phyloP scores from a whole-genome alignment of 2,797 vertebrate species.

The Kryptolebias ocellatus region DNA sequence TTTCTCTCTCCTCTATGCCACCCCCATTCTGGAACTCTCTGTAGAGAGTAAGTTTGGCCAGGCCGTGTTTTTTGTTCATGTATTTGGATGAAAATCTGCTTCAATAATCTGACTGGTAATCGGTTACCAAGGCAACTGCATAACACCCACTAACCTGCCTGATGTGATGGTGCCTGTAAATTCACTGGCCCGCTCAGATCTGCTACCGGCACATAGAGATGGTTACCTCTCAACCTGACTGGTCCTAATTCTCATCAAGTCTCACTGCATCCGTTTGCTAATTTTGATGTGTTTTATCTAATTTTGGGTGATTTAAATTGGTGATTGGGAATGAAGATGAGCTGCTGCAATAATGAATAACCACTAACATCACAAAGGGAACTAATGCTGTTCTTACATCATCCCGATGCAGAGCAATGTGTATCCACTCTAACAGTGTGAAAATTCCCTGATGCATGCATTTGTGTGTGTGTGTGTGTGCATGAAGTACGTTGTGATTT shows the following conservation, averaged over 20 bases:
- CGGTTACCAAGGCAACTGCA: slow-evolving; percentile 25
- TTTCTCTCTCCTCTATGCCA: slow-evolving; percentile 89
- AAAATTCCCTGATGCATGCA: slow-evolving; percentile 21
- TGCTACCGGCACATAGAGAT: slow-evolving; percentile 33
- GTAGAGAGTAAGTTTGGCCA: slow-evolving; percentile 98
- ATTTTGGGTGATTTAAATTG: slow-evolving; percentile 30
- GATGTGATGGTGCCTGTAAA: slow-evolving; percentile 26
- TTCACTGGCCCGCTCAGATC: slow-evolving; percentile 25
- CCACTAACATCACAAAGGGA: slow-evolving; percentile 53
- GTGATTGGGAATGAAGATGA: slow-evolving; percentile 39
- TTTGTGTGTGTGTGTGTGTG: slow-evolving; percentile 18
- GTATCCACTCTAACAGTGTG: slow-evolving; percentile 7
- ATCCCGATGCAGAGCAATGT: slow-evolving; percentile 8
- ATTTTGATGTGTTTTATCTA: slow-evolving; percentile 12
- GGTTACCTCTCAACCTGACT: slow-evolving; percentile 15
- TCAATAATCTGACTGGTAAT: slow-evolving; percentile 57
- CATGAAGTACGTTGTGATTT: neutral
- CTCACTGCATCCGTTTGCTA: slow-evolving; percentile 21
- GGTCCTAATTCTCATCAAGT: slow-evolving; percentile 17
- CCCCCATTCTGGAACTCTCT: slow-evolving; percentile 89
- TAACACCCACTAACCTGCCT: slow-evolving; percentile 68
- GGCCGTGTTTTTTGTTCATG: slow-evolving; percentile 38
- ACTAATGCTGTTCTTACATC: slow-evolving; percentile 43
- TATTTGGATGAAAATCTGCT: slow-evolving; percentile 78
- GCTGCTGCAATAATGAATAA: slow-evolving; percentile 31